phyloP scores from a whole-genome alignment of 2,888 invertebrate species.

The Nasonovia ribisnigri region DNA sequence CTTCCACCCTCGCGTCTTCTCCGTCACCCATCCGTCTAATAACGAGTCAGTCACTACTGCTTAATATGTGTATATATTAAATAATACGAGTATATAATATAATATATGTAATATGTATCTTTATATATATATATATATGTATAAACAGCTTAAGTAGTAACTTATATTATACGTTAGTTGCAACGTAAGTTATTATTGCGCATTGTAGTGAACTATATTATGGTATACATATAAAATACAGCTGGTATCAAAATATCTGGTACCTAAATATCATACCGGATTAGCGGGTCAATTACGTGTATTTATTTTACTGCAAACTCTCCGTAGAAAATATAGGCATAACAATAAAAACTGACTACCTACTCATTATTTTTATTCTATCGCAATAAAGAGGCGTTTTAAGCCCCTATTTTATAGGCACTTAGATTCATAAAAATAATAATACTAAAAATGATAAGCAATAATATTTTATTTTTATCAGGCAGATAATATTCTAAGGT shows the following conservation, averaged over 20 bases:
- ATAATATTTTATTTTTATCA: not conserved
- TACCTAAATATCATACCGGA: not conserved
- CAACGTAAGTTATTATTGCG: not conserved
- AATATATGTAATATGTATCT: too few relatives aligned
- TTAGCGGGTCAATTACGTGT: not conserved
- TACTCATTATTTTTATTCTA: not conserved
- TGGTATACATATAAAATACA: not conserved
- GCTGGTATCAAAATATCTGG: not conserved
- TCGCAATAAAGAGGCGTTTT: not conserved
- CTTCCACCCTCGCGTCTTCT: not conserved
- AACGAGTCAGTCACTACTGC: not conserved
- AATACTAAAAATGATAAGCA: not conserved
- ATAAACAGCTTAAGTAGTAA: not conserved
- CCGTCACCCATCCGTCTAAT: not conserved
- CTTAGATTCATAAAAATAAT: not conserved
- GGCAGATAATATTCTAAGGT: not conserved
- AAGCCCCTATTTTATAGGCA: not conserved
- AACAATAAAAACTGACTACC: not conserved
- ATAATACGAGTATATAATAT: not conserved
- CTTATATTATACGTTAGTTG: not conserved
- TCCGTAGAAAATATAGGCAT: not conserved
- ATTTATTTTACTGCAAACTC: not conserved
- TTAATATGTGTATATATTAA: not conserved
- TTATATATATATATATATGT: too few relatives aligned
- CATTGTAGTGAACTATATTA: not conserved